These are phyloP conservation scores for Limnephilus rhombicus DNA, from an alignment of 2,888 invertebrate genomes.

Conservation along the genomic window DNA sequence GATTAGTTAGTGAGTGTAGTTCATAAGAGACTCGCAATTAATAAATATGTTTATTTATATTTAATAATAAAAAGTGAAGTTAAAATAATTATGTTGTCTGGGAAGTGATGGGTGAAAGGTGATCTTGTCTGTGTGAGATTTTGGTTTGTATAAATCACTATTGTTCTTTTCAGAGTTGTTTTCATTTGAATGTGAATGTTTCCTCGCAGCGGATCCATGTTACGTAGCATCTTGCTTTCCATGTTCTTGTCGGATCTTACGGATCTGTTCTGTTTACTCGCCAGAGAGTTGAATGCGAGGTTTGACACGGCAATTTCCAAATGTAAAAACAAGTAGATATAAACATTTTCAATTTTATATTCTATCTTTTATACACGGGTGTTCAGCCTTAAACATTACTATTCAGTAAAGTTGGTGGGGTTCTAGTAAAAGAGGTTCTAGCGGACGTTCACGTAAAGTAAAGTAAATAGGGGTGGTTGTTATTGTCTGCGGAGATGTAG, in stretches of 20 bases:
- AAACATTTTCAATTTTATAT: conserved; percentile 65
- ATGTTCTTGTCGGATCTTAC: neutral
- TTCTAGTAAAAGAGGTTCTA: neutral
- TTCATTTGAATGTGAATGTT: conserved; percentile 62
- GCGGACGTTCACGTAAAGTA: neutral
- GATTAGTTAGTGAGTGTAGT: conserved; percentile 59
- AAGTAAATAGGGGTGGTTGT: conserved; percentile 16
- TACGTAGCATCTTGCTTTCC: conserved; percentile 20
- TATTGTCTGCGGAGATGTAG: conserved; percentile 31
- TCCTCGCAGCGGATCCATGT: conserved; percentile 11
- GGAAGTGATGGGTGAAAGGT: conserved; percentile 45
- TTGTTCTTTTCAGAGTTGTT: conserved; percentile 55
- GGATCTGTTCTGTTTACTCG: conserved; percentile 9
- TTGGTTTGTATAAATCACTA: conserved; percentile 37
- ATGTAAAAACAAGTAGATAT: conserved; percentile 61
- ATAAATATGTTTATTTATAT: conserved; percentile 62
- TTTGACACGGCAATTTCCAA: neutral
- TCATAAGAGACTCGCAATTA: conserved; percentile 61
- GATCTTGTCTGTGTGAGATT: conserved; percentile 48
- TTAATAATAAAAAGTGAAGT: conserved; percentile 54
- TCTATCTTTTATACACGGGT: conserved; percentile 63
- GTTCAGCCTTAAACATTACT: conserved; percentile 22
- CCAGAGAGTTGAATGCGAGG: neutral
- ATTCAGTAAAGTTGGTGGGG: neutral
- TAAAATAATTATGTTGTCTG: conserved; percentile 43